Evolutionary conservation across 2,797 vertebrate species (phyloP), one percentile per base, ranked within the genome.

Genomic region (Hapalemur alaotrensis): DNA sequence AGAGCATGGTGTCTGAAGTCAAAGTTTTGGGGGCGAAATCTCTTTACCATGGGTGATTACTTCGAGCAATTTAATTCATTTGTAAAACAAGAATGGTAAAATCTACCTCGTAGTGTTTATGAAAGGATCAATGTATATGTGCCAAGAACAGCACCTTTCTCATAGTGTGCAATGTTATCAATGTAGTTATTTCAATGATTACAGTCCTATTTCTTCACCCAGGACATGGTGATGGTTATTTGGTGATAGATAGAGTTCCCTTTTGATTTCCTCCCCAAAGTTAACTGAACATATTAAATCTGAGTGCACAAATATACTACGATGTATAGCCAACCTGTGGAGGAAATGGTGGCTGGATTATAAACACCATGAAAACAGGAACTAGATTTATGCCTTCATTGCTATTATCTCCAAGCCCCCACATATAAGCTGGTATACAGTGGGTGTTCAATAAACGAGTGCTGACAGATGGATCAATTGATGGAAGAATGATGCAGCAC

Each of bases 11-110:
- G 0, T 78, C 87, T 82, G 7, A 13, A 75, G 18, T 92, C 86
- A 79, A 59, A 54, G 6, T 48, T 92, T 32, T 76, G 28, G 14
- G n/a, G 4, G 30, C 70, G 22, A 91, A 91, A 80, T 83, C 80
- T 95, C 48, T 91, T 90, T 82, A 70, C 6, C 48, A 91, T 13
- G 76, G 75, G 28, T 15, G 72, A 89, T 89, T 85, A 95, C 70
- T 93, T 81, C 30, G n/a, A 70, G 35, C 22, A 89, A 43, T n/a
- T 81, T 70, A 76, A 80, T 4, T 75, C 38, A 72, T 54, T 38
- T 67, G 10, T 81, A 85, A 93, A 91, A 83, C 28, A 23, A 87
- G 28, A 84, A 69, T 35, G 10, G n/a, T 61, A 90, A 73, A 83
- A 43, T 5, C 35, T 80, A 50, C 23, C 9, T 83, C 50, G 80